A percentile compares a stretch with the other conserved stretches of the same genome.
Conservation (phyloP, 2,797 vertebrate genomes). For the Anableps anableps region DNA sequence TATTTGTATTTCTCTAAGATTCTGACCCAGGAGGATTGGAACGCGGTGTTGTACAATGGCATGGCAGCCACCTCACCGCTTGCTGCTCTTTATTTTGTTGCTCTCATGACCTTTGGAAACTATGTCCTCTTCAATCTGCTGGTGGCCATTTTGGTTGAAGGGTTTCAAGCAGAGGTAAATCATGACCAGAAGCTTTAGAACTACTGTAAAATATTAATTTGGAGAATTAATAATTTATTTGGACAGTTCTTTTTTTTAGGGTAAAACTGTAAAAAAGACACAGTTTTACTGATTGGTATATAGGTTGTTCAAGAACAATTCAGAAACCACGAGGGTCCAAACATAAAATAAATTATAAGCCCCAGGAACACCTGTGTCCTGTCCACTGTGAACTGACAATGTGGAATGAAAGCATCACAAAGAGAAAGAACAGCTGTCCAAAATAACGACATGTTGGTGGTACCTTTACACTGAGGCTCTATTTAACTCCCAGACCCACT, state of each 20-base stretch:
- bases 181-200: background rate
- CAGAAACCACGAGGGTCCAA: too few species aligned
- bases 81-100: constrained; percentile 96
- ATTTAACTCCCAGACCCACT: background rate
- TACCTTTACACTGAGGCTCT: too few species aligned
- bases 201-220: background rate
- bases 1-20: constrained; percentile 78
- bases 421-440: too few species aligned
- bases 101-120: constrained; percentile 98
- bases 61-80: constrained; percentile 96
- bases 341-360: too few species aligned
- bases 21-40: constrained; percentile 98
- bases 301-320: too few species aligned
- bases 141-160: constrained; percentile 97
- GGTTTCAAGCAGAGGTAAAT: constrained; percentile 95
- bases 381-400: too few species aligned
- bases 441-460: too few species aligned
- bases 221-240: background rate
- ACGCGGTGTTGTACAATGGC: constrained; percentile 94
- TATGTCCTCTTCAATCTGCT: constrained; percentile 97
- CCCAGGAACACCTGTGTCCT: too few species aligned
- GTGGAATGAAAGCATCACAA: too few species aligned
- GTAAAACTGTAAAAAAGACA: background rate
- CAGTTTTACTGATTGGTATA: background rate
- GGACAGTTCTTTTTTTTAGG: background rate